Conservation (phyloP, 2,797 vertebrate genomes). For the Xenentodon cancila region DNA sequence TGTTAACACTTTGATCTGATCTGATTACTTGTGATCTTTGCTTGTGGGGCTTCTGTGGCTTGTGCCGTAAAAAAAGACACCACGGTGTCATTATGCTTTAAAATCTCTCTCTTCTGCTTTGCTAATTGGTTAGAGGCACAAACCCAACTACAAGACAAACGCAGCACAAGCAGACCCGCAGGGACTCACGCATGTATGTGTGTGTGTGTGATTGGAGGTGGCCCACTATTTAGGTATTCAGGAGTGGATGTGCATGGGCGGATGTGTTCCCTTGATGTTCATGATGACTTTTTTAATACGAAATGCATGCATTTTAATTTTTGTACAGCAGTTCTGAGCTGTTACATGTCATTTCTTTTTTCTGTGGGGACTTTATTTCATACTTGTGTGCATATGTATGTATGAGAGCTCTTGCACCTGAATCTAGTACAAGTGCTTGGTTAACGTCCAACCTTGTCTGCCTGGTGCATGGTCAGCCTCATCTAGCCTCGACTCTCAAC, state of each 20-base stretch:
- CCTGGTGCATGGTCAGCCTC: constrained; percentile 50
- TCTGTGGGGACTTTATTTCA: constrained; percentile 33
- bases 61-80: constrained; percentile 69
- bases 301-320: constrained; percentile 52
- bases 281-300: constrained; percentile 53
- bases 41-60: constrained; percentile 68
- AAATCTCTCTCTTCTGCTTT: constrained; percentile 76
- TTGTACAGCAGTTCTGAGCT: constrained; percentile 29
- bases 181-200: constrained; percentile 44
- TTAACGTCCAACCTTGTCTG: constrained; percentile 31
- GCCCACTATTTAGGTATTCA: constrained; percentile 63
- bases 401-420: constrained; percentile 1
- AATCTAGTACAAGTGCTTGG: constrained; percentile 34
- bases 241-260: constrained; percentile 40
- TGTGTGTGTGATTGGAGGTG: constrained; percentile 36
- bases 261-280: constrained; percentile 46
- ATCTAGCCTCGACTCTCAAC: constrained; percentile 65
- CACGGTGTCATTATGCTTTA: constrained; percentile 75
- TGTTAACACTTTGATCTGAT: constrained; percentile 74
- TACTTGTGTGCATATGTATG: constrained; percentile 14
- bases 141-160: constrained; percentile 69
- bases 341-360: constrained; percentile 50
- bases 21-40: constrained; percentile 75
- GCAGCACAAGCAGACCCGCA: constrained; percentile 50
- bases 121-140: constrained; percentile 76